Evolutionary conservation across 2,113 vertebrate species (phyloP).

Genomic region (Pomatorhinus ruficollis): DNA sequence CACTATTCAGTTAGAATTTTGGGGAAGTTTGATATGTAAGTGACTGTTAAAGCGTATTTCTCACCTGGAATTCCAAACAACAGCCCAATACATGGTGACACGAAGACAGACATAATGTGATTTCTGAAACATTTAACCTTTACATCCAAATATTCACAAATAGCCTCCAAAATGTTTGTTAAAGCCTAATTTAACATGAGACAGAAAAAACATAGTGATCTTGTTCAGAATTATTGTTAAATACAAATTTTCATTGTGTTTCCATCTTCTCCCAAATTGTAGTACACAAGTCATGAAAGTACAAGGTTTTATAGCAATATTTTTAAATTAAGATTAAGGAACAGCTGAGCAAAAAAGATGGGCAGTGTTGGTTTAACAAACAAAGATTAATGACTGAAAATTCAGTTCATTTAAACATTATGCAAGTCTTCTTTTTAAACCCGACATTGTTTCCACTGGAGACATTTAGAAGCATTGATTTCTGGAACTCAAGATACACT

Average conservation of each 20-base stretch:
- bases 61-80: neutral
- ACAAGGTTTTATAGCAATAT: neutral
- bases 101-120: neutral
- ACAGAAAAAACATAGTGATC: neutral
- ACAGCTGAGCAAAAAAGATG: neutral
- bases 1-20: neutral
- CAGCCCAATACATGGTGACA: neutral
- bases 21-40: neutral
- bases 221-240: neutral
- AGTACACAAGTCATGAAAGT: neutral
- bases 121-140: neutral
- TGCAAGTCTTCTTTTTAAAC: neutral
- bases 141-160: neutral
- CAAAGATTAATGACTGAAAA: neutral
- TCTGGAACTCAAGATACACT: neutral
- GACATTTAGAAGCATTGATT: neutral
- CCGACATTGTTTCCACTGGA: neutral
- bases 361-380: neutral
- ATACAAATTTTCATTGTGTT: neutral
- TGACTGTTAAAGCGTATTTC: neutral
- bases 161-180: neutral
- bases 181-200: conserved; percentile 14
- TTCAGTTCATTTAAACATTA: neutral
- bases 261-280: conserved; percentile 31
- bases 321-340: neutral